Conservation (phyloP, 1,140 invertebrate species). For the Brachionus angularis region DNA sequence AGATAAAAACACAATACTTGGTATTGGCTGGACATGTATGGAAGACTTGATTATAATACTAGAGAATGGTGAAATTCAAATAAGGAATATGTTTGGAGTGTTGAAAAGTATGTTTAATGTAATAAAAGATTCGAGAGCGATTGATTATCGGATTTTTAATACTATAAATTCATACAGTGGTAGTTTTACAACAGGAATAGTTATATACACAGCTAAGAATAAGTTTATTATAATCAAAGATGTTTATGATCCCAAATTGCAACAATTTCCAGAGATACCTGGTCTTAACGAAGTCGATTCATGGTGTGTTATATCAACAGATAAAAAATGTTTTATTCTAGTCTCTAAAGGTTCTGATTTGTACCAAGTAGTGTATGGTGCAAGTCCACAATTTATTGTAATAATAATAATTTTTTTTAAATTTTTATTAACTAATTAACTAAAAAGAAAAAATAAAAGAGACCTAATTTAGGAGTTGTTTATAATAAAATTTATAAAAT, state of each 20-base stretch:
- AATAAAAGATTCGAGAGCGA: constrained; percentile 27
- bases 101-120: constrained; percentile 36
- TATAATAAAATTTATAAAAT: constrained; percentile 31
- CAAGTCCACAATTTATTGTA: constrained; percentile 18
- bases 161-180: constrained; percentile 26
- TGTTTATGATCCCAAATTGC: constrained; percentile 40
- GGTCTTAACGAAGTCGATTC: background rate
- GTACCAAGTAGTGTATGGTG: constrained; percentile 4
- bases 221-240: constrained; percentile 28
- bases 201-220: constrained; percentile 15
- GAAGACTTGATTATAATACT: constrained; percentile 33
- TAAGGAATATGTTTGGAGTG: constrained; percentile 5
- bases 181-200: constrained; percentile 14
- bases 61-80: constrained; percentile 39
- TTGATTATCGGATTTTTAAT: constrained; percentile 34
- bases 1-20: constrained; percentile 21
- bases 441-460: background rate
- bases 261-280: constrained; percentile 39
- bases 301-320: constrained; percentile 41
- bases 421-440: background rate
- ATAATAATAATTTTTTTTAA: constrained; percentile 9
- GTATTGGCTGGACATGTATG: constrained; percentile 30
- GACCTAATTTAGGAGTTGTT: constrained; percentile 16
- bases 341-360: constrained; percentile 3
- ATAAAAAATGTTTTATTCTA: constrained; percentile 16